phyloP scores from a whole-genome alignment of 2,113 vertebrate species.

The Amblyopsis rosae region DNA sequence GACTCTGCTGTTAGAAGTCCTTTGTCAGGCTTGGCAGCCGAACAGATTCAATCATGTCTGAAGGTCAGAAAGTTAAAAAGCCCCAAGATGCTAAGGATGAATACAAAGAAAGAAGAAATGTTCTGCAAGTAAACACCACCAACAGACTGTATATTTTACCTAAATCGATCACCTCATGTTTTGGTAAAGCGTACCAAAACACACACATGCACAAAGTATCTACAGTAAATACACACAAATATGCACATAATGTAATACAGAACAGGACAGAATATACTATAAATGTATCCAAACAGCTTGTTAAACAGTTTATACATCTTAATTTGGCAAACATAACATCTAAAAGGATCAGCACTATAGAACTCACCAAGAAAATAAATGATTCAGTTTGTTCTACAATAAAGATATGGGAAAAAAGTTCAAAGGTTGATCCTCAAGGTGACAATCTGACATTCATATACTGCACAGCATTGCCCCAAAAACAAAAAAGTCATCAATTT shows the following conservation, averaged over 20 bases:
- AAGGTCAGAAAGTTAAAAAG: slow-evolving; percentile 71
- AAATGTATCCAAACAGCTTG: neutral
- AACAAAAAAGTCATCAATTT: no score
- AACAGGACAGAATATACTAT: slow-evolving; percentile 9
- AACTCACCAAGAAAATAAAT: no score
- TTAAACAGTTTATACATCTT: neutral
- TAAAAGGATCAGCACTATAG: neutral
- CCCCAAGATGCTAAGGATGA: slow-evolving; percentile 38
- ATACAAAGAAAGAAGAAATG: neutral
- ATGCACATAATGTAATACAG: neutral
- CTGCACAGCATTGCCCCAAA: no score
- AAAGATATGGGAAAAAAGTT: no score
- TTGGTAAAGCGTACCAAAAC: slow-evolving; percentile 2
- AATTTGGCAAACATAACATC: neutral
- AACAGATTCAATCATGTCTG: slow-evolving; percentile 70
- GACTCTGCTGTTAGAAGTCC: slow-evolving; percentile 55
- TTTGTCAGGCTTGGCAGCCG: slow-evolving; percentile 65
- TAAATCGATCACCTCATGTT: slow-evolving; percentile 1
- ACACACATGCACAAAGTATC: neutral
- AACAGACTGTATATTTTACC: no score
- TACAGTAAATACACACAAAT: neutral
- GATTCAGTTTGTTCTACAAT: no score
- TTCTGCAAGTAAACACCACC: slow-evolving; percentile 29
- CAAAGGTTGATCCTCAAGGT: no score
- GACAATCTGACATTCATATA: no score